Evolutionary conservation across 1,140 invertebrate genomes (phyloP), one percentile per base, ranked within the genome.

Genomic region (Drosophila virilis): DNA sequence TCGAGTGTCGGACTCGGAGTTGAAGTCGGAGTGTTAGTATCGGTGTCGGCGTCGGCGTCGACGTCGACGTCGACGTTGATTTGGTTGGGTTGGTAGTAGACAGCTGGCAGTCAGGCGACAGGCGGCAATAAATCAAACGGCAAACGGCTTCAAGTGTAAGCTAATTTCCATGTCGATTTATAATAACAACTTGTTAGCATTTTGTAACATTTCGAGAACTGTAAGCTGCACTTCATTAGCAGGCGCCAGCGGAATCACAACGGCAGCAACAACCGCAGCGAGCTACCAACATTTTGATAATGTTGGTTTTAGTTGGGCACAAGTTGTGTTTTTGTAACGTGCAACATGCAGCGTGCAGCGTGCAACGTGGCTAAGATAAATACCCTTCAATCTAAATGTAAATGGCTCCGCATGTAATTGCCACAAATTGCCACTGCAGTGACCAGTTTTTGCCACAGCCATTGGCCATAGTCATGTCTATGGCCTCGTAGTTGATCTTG

Each of bases 361-460:
- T 58, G 28, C 57, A 68, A 67, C 70, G 35, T 40, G 51, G 69
- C 68, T 64, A 65, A 90, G 84, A 89, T 89, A 89, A 89, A 90
- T 90, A 90, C 85, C 85, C 85, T 90, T 90, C 85, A 90, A 90
- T 90, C 85, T 90, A 90, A 90, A 90, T 90, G 85, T 90, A 90
- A 90, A 90, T 90, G 85, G 85, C 80, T 90, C 85, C 85, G 85
- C 85, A 90, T 89, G 85, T 90, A 90, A 90, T 90, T 90, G 85
- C 85, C 85, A 90, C 85, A 89, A 90, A 90, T 90, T 90, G 85
- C 85, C 85, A 90, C 85, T 90, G 85, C 85, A 90, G 85, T 89
- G 85, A 89, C 85, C 84, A 89, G 84, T 89, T 89, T 89, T 76
- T 72, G 74, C 69, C 50, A 72, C 74, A 71, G 71, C 65, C 71